phyloP scores from a whole-genome alignment of 2,797 vertebrate species.

The Hyperoplus lanceolatus region DNA sequence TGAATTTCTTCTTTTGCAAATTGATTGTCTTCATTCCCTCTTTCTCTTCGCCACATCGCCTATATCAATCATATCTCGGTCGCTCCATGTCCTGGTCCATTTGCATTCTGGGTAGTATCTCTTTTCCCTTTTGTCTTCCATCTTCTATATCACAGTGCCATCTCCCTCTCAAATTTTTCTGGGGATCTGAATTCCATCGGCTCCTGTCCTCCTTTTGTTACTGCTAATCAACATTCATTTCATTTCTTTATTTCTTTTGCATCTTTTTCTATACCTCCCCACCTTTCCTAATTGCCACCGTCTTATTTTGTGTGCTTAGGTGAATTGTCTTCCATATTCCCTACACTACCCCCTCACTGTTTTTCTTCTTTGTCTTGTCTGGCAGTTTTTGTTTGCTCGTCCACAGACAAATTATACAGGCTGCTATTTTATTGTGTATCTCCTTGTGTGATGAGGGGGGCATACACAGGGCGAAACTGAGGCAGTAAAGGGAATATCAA shows the following conservation, averaged over 20 bases:
- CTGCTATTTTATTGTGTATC: constrained; percentile 34
- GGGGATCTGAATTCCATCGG: constrained; percentile 13
- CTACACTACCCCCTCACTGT: not conserved
- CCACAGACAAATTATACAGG: constrained; percentile 51
- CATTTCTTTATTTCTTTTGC: constrained; percentile 3
- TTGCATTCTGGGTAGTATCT: constrained; percentile 21
- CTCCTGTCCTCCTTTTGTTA: constrained; percentile 40
- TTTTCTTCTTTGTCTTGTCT: constrained; percentile 39
- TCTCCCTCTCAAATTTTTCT: constrained; percentile 8
- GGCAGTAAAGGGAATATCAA: constrained; percentile 32
- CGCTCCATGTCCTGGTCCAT: constrained; percentile 32
- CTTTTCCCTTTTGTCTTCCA: constrained; percentile 23
- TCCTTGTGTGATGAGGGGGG: constrained; percentile 27
- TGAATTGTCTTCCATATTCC: constrained; percentile 20
- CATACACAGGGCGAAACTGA: constrained; percentile 9
- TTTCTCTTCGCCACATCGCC: not conserved
- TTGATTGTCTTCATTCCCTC: not conserved
- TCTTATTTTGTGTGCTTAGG: not conserved
- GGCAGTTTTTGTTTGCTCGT: constrained; percentile 52
- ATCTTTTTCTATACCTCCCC: constrained; percentile 41
- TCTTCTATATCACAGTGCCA: constrained; percentile 28
- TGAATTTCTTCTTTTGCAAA: not conserved
- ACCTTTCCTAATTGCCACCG: not conserved
- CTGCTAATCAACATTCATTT: constrained; percentile 44
- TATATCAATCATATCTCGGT: constrained; percentile 32